Evolutionary conservation across 2,113 vertebrate genomes (phyloP).

Genomic region (Gnathonemus longibarbis): DNA sequence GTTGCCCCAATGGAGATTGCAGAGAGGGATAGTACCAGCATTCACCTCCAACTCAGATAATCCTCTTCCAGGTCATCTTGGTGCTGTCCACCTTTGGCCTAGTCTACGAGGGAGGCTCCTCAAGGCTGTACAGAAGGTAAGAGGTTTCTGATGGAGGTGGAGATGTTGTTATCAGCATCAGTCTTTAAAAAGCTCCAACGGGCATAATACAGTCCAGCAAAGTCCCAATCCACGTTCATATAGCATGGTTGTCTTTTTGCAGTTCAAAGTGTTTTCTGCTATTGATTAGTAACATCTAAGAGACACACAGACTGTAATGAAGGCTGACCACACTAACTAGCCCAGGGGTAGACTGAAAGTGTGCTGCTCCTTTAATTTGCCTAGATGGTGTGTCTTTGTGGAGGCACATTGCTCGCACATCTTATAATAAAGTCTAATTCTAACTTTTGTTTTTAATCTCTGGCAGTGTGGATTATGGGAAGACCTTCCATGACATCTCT

Average conservation of each 20-base stretch:
- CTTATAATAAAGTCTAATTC: background rate
- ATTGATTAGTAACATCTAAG: background rate
- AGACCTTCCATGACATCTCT: slow-evolving; percentile 67
- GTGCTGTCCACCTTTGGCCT: slow-evolving; percentile 63
- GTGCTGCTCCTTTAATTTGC: background rate
- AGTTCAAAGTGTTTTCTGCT: background rate
- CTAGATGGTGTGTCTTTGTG: background rate
- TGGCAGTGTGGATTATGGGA: slow-evolving; percentile 64
- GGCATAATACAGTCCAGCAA: background rate
- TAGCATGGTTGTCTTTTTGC: background rate
- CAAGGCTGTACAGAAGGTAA: slow-evolving; percentile 67
- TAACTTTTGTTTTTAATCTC: background rate
- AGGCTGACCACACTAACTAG: background rate
- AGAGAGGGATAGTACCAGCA: background rate
- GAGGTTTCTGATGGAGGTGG: background rate
- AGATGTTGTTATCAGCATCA: background rate
- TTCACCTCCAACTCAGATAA: background rate
- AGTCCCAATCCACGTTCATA: background rate
- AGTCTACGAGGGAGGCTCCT: slow-evolving; percentile 56
- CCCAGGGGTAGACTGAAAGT: background rate
- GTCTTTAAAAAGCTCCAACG: background rate
- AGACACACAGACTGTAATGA: background rate
- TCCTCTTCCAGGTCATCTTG: slow-evolving; percentile 54
- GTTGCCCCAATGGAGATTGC: background rate
- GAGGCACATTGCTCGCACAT: background rate